phyloP scores from a whole-genome alignment of 2,888 invertebrate genomes.

The Coelinius sp. region DNA sequence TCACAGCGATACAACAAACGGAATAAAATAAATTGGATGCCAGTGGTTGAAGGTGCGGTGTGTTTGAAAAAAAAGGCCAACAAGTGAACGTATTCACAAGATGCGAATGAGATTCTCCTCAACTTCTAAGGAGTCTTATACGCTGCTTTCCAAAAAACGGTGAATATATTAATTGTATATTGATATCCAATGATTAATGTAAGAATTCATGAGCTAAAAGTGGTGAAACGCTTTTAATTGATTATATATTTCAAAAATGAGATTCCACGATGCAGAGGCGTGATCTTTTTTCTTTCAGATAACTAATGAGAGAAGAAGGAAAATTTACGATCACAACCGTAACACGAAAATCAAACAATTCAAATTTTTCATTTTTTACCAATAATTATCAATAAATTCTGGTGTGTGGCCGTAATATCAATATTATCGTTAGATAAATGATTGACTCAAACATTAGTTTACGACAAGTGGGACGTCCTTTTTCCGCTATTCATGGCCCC shows the following conservation, averaged over 20 bases:
- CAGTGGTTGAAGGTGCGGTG: slow-evolving; percentile 66
- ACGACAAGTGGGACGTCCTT: slow-evolving; percentile 43
- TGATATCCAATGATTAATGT: neutral
- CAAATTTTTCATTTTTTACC: no score
- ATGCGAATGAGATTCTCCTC: slow-evolving; percentile 68
- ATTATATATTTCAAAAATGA: no score
- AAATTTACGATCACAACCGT: no score
- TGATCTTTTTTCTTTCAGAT: no score
- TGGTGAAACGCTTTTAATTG: no score
- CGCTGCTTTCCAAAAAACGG: slow-evolving; percentile 69
- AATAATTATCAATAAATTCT: no score
- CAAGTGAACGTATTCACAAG: slow-evolving; percentile 48
- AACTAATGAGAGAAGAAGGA: no score
- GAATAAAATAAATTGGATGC: slow-evolving; percentile 59
- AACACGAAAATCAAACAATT: no score
- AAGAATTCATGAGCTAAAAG: no score
- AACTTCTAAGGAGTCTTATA: slow-evolving; percentile 69
- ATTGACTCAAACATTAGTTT: neutral
- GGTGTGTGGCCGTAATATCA: no score
- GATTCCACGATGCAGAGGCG: no score
- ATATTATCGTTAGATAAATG: no score
- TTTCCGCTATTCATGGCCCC: slow-evolving; percentile 44
- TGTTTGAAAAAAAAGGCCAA: slow-evolving; percentile 57
- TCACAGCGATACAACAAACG: neutral
- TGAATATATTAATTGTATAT: slow-evolving; percentile 48